Evolutionary conservation across 2,888 invertebrate genomes (phyloP).

Genomic region (Acanthococcus lagerstroemiae): DNA sequence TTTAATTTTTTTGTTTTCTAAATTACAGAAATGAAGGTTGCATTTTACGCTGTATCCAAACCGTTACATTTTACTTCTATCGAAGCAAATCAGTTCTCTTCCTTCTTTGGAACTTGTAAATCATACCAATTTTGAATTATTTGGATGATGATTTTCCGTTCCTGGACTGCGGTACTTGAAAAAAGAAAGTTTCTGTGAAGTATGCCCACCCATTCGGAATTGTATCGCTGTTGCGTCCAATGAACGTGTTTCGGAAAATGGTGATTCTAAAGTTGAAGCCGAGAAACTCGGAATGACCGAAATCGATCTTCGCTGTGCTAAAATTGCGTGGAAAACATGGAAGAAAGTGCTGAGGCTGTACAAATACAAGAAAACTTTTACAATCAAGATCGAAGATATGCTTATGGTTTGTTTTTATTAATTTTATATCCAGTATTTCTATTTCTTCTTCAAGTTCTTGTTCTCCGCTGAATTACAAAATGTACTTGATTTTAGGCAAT

Average conservation of each 20-base stretch:
- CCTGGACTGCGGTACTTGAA: not conserved
- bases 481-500: not conserved
- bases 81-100: not conserved
- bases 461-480: not conserved
- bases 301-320: not conserved
- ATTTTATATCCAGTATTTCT: not conserved
- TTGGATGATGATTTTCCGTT: conserved; percentile 14
- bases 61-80: not conserved
- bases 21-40: too few relatives aligned
- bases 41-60: too few relatives aligned
- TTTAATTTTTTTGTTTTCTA: too few relatives aligned
- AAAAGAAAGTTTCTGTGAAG: not conserved
- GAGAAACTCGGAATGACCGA: not conserved
- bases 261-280: not conserved
- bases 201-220: not conserved
- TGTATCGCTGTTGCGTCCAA: not conserved
- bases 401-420: not conserved
- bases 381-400: not conserved
- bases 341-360: conserved; percentile 3
- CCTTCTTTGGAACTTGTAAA: not conserved
- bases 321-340: not conserved
- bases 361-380: conserved; percentile 9
- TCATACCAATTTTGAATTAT: conserved; percentile 2
- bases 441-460: not conserved
- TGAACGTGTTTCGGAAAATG: not conserved